phyloP scores from a whole-genome alignment of 2,888 invertebrate genomes.

The Slavum lentiscoides region DNA sequence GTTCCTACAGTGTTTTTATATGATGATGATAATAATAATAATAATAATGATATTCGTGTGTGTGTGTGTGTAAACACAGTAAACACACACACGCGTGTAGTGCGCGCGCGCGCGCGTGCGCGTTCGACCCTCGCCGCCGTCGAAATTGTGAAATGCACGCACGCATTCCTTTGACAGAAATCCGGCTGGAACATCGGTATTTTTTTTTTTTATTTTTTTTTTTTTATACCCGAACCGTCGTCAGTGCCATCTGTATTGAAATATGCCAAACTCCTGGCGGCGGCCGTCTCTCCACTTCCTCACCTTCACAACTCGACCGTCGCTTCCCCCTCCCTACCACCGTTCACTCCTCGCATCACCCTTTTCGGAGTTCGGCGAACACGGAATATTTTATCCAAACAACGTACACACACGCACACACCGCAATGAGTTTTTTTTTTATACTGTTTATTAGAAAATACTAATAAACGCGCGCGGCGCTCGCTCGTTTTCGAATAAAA shows the following conservation, averaged over 20 bases:
- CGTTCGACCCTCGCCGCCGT: not conserved
- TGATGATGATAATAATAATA: too few relatives aligned
- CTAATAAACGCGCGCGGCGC: not conserved
- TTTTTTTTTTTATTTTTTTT: conserved; percentile 6
- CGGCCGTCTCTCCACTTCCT: conserved; percentile 1
- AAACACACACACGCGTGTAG: too few relatives aligned
- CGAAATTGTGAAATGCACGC: conserved; percentile 45
- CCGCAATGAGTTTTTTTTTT: not conserved
- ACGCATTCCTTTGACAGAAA: conserved; percentile 45
- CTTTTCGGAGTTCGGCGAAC: conserved; percentile 16
- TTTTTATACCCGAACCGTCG: conserved; percentile 54
- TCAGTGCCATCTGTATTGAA: conserved; percentile 64
- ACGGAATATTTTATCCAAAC: conserved; percentile 28
- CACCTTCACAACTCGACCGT: not conserved
- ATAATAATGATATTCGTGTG: not conserved
- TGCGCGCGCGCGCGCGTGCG: not conserved
- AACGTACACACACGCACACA: not conserved
- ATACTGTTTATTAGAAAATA: not conserved
- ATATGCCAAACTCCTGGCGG: conserved; percentile 55
- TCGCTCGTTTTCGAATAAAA: too few relatives aligned
- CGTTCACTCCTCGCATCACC: not conserved
- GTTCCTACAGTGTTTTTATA: too few relatives aligned
- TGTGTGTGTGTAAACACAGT: not conserved
- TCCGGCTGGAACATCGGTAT: conserved; percentile 48
- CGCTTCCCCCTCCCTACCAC: too few relatives aligned